Evolutionary conservation across 1,140 invertebrate species (phyloP), one percentile per base, ranked within the genome.

Genomic region (Papilio polyxenes): DNA sequence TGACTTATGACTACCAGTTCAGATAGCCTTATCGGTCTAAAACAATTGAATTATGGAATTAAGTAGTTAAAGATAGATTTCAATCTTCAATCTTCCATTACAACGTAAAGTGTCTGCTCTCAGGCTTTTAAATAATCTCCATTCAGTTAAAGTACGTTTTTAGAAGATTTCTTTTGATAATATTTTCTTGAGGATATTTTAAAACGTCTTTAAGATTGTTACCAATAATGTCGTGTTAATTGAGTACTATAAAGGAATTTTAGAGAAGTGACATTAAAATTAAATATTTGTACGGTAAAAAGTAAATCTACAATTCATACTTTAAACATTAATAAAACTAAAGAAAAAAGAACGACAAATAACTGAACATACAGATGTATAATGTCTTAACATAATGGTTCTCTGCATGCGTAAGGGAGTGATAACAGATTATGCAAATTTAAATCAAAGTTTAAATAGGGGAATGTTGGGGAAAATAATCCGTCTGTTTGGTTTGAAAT

Each of bases 341-440:
- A 59, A 2, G 8, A 20, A 59, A 1, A 59, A 59, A 1, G 17
- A 59, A 20, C n/a, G 56, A 37, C 31, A 1, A 31, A 37, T 65
- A 65, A 69, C 9, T 69, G 13, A 62, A 69, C 62, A 31, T 37
- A 37, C 10, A 20, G 3, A 69, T 37, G 8, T 69, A 72, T 10
- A 2, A 69, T 11, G 13, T 72, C 11, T 37, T 72, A 37, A 72
- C 4, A 40, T 15, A 13, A 72, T 72, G 40, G 65, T 37, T 72
- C n/a, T 1, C 62, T 23, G 31, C 65, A 13, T 40, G 65, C 23
- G 65, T 37, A 13, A 17, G 31, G 20, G 65, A 6, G n/a, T 23
- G 59, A 72, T 72, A 72, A 72, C 10, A 72, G 65, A 72, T 72
- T 72, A 72, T 72, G 65, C 31, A 72, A 72, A 72, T 72, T 31